phyloP scores from a whole-genome alignment of 2,113 vertebrate genomes.

The Columba janthina region DNA sequence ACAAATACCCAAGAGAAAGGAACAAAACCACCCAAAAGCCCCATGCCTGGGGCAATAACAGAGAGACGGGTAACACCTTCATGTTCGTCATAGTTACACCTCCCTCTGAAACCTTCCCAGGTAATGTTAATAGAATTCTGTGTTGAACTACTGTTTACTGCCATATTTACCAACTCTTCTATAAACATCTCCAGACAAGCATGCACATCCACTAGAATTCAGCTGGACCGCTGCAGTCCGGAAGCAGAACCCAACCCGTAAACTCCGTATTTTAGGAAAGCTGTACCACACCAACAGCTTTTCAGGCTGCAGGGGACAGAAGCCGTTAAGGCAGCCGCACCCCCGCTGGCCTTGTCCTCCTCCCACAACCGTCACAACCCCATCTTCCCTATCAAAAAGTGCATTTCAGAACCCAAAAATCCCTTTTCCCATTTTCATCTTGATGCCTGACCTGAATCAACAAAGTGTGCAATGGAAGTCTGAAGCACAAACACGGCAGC shows the following conservation, averaged over 20 bases:
- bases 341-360: not conserved
- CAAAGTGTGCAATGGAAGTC: too few relatives aligned
- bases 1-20: not conserved
- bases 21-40: not conserved
- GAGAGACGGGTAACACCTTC: not conserved
- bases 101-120: not conserved
- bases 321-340: not conserved
- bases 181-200: not conserved
- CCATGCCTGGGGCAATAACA: not conserved
- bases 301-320: not conserved
- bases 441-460: not conserved
- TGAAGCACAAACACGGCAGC: not conserved
- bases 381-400: not conserved
- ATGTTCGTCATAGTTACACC: not conserved
- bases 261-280: not conserved
- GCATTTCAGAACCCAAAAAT: not conserved
- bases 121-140: not conserved
- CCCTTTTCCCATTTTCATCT: not conserved
- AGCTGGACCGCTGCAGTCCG: not conserved
- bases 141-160: not conserved
- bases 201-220: not conserved
- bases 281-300: not conserved
- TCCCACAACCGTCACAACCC: not conserved
- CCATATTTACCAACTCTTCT: not conserved
- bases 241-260: not conserved